phyloP scores from a whole-genome alignment of 2,888 invertebrate species.

The Cryptocephalus moraei region DNA sequence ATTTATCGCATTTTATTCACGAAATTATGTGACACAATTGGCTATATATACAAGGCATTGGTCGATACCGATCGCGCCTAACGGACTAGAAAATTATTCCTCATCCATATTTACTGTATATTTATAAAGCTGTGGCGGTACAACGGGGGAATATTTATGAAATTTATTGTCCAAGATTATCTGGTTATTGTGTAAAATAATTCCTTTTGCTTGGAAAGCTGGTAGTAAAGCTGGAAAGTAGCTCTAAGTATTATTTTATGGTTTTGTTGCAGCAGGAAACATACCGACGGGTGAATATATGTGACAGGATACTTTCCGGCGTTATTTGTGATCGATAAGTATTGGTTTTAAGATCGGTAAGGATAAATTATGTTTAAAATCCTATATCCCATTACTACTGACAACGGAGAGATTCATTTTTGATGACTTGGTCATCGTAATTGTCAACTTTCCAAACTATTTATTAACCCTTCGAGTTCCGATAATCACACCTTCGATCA shows the following conservation, averaged over 20 bases:
- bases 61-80: conserved; percentile 19
- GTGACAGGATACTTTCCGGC: no score
- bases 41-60: conserved; percentile 20
- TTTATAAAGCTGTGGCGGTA: conserved; percentile 7
- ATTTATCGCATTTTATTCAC: conserved; percentile 29
- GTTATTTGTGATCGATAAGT: no score
- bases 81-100: conserved; percentile 23
- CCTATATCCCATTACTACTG: no score
- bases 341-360: no score
- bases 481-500: conserved; percentile 1
- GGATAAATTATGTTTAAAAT: no score
- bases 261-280: background rate
- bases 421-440: no score
- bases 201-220: conserved; percentile 1
- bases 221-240: background rate
- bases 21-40: conserved; percentile 29
- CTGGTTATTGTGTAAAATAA: conserved; percentile 13
- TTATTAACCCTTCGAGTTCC: no score
- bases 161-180: conserved; percentile 14
- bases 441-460: no score
- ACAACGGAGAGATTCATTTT: no score
- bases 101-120: conserved; percentile 21
- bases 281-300: no score
- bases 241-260: background rate
- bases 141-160: conserved; percentile 9